Evolutionary conservation across 1,140 invertebrate genomes (phyloP).

Genomic region (Temnothorax nylanderi): DNA sequence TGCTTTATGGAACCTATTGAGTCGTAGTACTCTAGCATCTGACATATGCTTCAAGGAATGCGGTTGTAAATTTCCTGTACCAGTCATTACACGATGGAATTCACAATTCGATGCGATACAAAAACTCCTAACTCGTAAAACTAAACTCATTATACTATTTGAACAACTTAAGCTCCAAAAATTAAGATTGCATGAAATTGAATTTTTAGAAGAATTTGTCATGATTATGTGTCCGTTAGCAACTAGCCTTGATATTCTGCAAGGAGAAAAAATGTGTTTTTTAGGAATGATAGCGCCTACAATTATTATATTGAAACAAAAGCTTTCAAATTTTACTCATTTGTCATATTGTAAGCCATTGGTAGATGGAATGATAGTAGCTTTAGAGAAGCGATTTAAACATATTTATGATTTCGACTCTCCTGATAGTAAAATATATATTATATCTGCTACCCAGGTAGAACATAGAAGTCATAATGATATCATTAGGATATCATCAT

Average conservation of each 20-base stretch:
- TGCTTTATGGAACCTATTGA: neutral
- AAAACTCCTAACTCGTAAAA: neutral
- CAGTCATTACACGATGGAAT: neutral
- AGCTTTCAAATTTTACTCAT: neutral
- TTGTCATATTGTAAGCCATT: neutral
- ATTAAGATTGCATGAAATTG: neutral
- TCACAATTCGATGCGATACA: neutral
- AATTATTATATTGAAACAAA: neutral
- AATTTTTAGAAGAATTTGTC: slow-evolving; percentile 16
- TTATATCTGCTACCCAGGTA: neutral
- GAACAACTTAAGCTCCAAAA: slow-evolving; percentile 6
- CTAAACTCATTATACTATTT: neutral
- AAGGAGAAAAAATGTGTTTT: neutral
- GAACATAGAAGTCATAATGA: too few species aligned
- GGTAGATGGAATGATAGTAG: neutral
- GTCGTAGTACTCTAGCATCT: neutral
- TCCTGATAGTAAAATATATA: neutral
- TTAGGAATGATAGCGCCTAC: neutral
- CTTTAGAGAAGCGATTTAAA: neutral
- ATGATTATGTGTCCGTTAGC: neutral
- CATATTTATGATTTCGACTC: neutral
- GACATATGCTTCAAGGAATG: neutral
- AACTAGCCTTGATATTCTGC: neutral
- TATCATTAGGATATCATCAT: too few species aligned
- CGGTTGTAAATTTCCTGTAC: slow-evolving; percentile 11